phyloP scores from a whole-genome alignment of 2,888 invertebrate genomes.

The Trachelus troglodyta region DNA sequence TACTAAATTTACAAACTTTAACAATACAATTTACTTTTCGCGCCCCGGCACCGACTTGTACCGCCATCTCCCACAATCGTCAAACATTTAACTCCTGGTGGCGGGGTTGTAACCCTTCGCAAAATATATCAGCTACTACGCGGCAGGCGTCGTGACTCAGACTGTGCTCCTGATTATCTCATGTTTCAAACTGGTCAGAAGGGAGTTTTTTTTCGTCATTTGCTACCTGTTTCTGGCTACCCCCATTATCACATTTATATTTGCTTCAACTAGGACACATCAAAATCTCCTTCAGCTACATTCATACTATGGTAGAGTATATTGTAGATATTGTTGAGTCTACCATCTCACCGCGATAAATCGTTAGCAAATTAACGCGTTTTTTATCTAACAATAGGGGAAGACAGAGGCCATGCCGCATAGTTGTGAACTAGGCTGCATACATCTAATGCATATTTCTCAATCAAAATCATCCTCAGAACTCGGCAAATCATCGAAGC shows the following conservation, averaged over 20 bases:
- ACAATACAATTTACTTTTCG: constrained; percentile 38
- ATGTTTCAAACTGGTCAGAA: background rate
- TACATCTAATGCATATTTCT: no score
- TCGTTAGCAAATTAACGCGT: background rate
- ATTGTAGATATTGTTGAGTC: background rate
- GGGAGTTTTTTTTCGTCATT: background rate
- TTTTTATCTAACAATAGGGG: background rate
- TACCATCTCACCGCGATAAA: no score
- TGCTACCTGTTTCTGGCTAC: background rate
- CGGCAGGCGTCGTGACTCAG: background rate
- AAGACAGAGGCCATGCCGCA: no score
- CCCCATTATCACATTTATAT: background rate
- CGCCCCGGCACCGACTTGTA: background rate
- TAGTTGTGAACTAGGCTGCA: no score
- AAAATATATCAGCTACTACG: background rate
- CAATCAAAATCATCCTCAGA: no score
- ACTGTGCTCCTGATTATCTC: background rate
- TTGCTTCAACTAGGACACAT: background rate
- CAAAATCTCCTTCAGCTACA: background rate
- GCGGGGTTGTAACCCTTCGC: background rate
- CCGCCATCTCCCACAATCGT: background rate
- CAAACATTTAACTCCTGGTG: background rate
- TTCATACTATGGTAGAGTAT: background rate
- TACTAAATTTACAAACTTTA: constrained; percentile 49
- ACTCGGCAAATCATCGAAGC: no score